Evolutionary conservation across 2,888 invertebrate genomes (phyloP), one percentile per base, ranked within the genome.

Genomic region (Diachrysia chrysitis): DNA sequence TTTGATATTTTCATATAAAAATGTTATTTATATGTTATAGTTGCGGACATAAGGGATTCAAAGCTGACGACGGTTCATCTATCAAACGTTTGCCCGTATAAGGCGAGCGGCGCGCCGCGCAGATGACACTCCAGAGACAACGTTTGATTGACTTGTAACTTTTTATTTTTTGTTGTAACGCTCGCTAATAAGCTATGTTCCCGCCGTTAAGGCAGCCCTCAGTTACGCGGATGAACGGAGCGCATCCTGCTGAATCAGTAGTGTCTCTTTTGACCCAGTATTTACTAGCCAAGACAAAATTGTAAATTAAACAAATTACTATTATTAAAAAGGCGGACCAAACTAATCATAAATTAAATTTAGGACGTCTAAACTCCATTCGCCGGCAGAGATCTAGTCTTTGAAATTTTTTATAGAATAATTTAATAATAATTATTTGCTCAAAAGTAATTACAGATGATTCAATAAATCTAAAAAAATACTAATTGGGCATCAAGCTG

Each of bases 61-160:
- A 73, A 79, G 81, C 71, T 73, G 81, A 81, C 76, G 85, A 78
- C 79, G 78, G 80, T 79, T 71, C 80, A 82, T 82, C 70, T 83
- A 89, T 92, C 90, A 92, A 89, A 88, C 81, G 74, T 69, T 64
- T 61, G 59, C 21, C 91, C 90, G 61, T 88, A 91, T 85, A 92
- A 72, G 93, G 93, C 69, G 67, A 69, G 76, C 87, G 92, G 86
- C 92, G 92, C 92, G 90, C 86, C 91, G 82, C 72, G 69, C 72
- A 76, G 84, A 87, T 89, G 90, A 89, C 90, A 89, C 88, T 78
- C 71, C 74, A 74, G 65, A 64, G 76, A 79, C 85, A 75, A 83
- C 84, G 79, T 89, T 87, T 91, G 93, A 93, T 93, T 93, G 93
- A 93, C 93, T 93, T 87, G 92, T 93, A 79, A 89, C 89, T 74